Conservation (phyloP, 2,113 vertebrate species). For the Oncorhynchus nerka region DNA sequence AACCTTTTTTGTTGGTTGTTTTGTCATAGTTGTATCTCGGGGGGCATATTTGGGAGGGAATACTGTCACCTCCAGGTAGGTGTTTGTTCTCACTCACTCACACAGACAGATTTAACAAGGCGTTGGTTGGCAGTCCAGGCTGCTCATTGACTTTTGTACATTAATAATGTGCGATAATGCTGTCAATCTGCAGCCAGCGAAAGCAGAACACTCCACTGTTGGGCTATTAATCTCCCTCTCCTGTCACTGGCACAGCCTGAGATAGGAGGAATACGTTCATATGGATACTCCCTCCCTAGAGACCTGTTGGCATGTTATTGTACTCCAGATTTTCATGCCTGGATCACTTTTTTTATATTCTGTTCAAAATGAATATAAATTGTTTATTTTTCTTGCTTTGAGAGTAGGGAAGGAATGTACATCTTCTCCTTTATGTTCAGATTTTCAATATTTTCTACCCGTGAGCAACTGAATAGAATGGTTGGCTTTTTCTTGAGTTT, state of each 20-base stretch:
- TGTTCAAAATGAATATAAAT: slow-evolving; percentile 62
- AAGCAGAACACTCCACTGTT: slow-evolving; percentile 34
- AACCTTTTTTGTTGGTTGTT: too few species aligned
- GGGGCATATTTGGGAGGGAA: too few species aligned
- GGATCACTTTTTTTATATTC: slow-evolving; percentile 46
- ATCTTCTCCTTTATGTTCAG: slow-evolving; percentile 30
- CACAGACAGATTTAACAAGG: slow-evolving; percentile 45
- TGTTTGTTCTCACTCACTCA: background rate
- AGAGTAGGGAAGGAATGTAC: slow-evolving; percentile 43
- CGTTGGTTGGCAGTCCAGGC: slow-evolving; percentile 23
- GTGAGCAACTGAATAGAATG: slow-evolving; percentile 18
- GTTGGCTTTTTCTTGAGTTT: slow-evolving; percentile 22
- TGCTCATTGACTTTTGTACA: slow-evolving; percentile 44
- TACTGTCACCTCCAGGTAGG: too few species aligned
- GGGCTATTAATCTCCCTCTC: slow-evolving; percentile 40
- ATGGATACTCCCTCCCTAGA: too few species aligned
- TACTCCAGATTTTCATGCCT: slow-evolving; percentile 51
- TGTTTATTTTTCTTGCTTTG: slow-evolving; percentile 39
- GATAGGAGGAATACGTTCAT: background rate
- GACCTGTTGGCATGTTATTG: slow-evolving; percentile 51
- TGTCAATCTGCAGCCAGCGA: slow-evolving; percentile 20
- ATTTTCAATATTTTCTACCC: slow-evolving; percentile 33
- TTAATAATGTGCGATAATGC: slow-evolving; percentile 43
- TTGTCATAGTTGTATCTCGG: too few species aligned
- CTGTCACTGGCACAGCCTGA: slow-evolving; percentile 36